Conservation (phyloP, 1,140 invertebrate species). For the Lepeophtheirus salmonis region DNA sequence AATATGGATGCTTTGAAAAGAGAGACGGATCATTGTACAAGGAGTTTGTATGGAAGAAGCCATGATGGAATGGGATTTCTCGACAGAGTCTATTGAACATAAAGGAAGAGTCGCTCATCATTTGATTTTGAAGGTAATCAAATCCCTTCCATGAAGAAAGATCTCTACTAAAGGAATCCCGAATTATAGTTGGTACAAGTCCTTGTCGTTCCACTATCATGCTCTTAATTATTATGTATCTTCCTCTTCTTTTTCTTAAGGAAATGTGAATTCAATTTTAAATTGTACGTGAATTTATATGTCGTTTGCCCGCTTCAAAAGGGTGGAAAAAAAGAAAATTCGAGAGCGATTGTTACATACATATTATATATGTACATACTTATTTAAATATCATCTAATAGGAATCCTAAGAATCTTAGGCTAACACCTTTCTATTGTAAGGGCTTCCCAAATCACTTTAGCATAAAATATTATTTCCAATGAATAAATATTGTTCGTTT, state of each 20-base stretch:
- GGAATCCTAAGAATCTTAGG: too few relatives aligned
- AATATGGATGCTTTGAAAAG: background rate
- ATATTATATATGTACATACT: too few relatives aligned
- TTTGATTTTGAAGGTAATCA: background rate
- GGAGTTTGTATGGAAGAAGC: too few relatives aligned
- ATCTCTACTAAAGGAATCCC: conserved; percentile 7
- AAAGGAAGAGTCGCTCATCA: too few relatives aligned
- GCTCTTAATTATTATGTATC: too few relatives aligned
- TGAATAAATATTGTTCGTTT: too few relatives aligned
- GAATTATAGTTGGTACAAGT: background rate
- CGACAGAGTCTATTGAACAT: too few relatives aligned
- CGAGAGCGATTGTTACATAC: background rate
- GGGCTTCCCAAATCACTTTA: too few relatives aligned
- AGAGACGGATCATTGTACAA: background rate
- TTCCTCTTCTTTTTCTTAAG: background rate
- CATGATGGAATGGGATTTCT: too few relatives aligned
- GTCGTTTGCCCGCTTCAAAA: background rate
- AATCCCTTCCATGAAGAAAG: conserved; percentile 1
- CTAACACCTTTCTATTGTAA: too few relatives aligned
- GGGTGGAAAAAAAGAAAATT: background rate
- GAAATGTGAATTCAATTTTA: background rate
- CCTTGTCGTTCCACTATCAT: background rate
- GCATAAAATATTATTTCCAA: too few relatives aligned
- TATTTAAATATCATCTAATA: too few relatives aligned
- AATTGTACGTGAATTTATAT: background rate